Evolutionary conservation across 2,113 vertebrate species (phyloP).

Genomic region (Psettodes erumei): DNA sequence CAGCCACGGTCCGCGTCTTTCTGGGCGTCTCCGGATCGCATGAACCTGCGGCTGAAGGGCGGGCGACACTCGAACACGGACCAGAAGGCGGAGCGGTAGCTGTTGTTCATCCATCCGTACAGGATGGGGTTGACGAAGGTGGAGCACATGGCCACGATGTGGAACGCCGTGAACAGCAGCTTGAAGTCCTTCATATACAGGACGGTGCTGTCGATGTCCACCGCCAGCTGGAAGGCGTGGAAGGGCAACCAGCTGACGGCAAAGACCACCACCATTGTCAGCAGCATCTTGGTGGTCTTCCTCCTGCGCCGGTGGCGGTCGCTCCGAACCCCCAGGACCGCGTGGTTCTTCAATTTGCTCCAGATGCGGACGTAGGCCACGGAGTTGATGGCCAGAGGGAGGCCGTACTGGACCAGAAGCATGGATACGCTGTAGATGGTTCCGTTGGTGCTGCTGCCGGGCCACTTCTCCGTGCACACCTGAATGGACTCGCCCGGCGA

Average conservation of each 20-base stretch:
- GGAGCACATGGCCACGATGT: constrained; percentile 95
- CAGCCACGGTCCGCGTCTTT: constrained; percentile 31
- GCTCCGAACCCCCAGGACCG: constrained; percentile 81
- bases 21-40: constrained; percentile 14
- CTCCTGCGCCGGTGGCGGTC: constrained; percentile 86
- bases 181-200: constrained; percentile 90
- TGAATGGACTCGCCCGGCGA: constrained; percentile 86
- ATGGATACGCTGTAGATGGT: constrained; percentile 90
- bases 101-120: constrained; percentile 97
- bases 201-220: constrained; percentile 90
- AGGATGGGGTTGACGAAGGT: constrained; percentile 94
- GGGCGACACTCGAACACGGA: constrained; percentile 87
- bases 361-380: constrained; percentile 91
- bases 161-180: constrained; percentile 92
- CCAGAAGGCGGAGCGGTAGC: constrained; percentile 92
- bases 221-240: constrained; percentile 92
- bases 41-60: constrained; percentile 72
- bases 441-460: constrained; percentile 85
- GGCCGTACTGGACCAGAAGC: constrained; percentile 89
- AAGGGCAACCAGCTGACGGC: constrained; percentile 94
- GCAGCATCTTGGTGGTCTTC: constrained; percentile 95
- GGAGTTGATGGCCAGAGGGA: constrained; percentile 90
- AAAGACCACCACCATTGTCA: constrained; percentile 93
- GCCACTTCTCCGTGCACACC: constrained; percentile 93
- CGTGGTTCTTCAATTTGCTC: constrained; percentile 89